A percentile compares a stretch with the other conserved stretches of the same genome.
phyloP scores from a whole-genome alignment of 2,888 invertebrate species.

The Pachydiplax longipennis region DNA sequence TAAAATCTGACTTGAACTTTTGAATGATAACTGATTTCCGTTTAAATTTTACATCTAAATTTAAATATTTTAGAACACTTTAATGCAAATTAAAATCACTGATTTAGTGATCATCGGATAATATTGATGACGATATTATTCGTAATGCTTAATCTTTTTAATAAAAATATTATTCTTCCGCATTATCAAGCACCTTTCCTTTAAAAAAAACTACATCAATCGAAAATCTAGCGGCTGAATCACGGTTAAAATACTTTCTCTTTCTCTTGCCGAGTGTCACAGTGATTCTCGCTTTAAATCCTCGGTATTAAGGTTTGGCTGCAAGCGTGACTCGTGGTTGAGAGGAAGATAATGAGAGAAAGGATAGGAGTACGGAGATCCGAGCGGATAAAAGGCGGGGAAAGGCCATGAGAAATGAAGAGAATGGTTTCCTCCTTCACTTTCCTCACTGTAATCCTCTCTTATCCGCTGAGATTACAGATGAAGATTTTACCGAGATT shows the following conservation, averaged over 20 bases:
- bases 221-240: background rate
- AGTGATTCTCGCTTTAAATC: background rate
- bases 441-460: background rate
- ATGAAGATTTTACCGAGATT: background rate
- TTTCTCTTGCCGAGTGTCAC: background rate
- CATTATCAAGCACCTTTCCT: too few species aligned
- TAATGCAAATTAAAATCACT: too few species aligned
- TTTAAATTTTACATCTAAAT: too few species aligned
- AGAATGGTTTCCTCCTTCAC: background rate
- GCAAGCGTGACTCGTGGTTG: background rate
- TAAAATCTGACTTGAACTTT: too few species aligned
- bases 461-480: constrained; percentile 1
- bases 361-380: background rate
- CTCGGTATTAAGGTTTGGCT: background rate
- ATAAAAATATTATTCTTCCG: too few species aligned
- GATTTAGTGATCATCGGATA: too few species aligned
- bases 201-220: too few species aligned
- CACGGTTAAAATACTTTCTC: background rate
- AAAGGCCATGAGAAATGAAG: constrained; percentile 5
- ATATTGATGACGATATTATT: too few species aligned
- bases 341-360: background rate
- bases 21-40: too few species aligned
- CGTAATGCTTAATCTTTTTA: too few species aligned
- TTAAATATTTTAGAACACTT: too few species aligned
- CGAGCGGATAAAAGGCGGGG: background rate